A percentile compares a stretch with the other conserved stretches of the same genome.
Conservation (phyloP, 2,113 vertebrate species). For the Chlamydotis undulata region DNA sequence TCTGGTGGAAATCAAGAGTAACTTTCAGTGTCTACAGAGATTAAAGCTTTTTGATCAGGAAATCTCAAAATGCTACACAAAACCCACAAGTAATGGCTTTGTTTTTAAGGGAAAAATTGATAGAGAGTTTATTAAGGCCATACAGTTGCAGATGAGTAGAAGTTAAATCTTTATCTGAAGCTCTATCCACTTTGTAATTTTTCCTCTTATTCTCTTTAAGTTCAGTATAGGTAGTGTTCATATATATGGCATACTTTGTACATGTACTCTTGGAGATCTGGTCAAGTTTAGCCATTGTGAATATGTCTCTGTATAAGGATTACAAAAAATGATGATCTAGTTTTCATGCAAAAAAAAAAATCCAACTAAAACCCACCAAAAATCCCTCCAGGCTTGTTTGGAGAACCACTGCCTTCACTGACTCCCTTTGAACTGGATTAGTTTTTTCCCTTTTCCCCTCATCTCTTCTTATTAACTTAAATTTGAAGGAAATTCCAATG, state of each 20-base stretch:
- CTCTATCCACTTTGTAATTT: not conserved
- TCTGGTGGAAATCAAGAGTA: not conserved
- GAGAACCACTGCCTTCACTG: not conserved
- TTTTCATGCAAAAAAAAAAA: not conserved
- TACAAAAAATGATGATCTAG: not conserved
- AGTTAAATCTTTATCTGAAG: not conserved
- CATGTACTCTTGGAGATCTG: not conserved
- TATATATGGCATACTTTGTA: not conserved
- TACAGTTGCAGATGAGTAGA: not conserved
- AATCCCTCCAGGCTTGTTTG: not conserved
- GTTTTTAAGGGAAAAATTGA: not conserved
- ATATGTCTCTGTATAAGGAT: not conserved
- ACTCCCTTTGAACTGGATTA: not conserved
- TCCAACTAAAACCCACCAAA: accelerated
- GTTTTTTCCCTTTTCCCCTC: not conserved
- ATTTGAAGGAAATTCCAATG: not conserved
- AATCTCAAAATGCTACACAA: not conserved
- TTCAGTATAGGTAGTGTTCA: not conserved
- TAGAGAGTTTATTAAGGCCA: not conserved
- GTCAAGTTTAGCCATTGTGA: not conserved
- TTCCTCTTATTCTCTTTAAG: not conserved
- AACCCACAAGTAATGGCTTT: accelerated
- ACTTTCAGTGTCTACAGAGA: not conserved
- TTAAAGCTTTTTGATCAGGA: not conserved
- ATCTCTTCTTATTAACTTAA: not conserved